Evolutionary conservation across 2,113 vertebrate genomes (phyloP).

Genomic region (Eleginops maclovinus): DNA sequence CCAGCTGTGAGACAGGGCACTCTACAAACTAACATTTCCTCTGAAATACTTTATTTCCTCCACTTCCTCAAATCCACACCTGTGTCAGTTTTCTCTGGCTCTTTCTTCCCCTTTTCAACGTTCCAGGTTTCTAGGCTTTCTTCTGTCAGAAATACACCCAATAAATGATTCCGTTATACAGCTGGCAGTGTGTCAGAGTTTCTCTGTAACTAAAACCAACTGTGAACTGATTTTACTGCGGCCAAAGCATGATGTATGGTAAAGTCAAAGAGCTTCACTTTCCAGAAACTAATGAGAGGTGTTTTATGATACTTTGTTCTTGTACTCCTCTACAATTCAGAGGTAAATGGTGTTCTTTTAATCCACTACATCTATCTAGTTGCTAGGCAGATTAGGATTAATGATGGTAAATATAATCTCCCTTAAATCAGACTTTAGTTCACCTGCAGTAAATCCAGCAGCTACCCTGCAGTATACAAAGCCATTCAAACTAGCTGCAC

Average conservation of each 20-base stretch:
- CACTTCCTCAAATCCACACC: constrained; percentile 21
- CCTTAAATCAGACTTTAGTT: too few species aligned
- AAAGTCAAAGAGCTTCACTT: not conserved
- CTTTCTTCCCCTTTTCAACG: not conserved
- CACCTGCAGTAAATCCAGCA: too few species aligned
- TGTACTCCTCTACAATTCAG: too few species aligned
- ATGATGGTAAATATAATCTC: too few species aligned
- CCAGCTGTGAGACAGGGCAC: constrained; percentile 28
- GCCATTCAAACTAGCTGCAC: too few species aligned
- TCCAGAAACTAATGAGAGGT: not conserved
- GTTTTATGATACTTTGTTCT: too few species aligned
- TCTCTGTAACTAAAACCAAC: not conserved
- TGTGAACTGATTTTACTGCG: not conserved
- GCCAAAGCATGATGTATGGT: not conserved
- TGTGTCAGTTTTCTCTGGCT: constrained; percentile 5
- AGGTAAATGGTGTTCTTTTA: too few species aligned
- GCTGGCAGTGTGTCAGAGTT: not conserved
- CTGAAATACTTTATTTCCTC: not conserved
- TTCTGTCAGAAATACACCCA: not conserved
- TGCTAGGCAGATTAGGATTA: too few species aligned
- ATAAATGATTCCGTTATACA: not conserved
- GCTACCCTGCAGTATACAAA: too few species aligned
- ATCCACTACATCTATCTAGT: too few species aligned
- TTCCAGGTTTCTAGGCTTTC: not conserved
- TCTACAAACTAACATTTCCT: constrained; percentile 38